Conservation (phyloP, 1,140 invertebrate species). For the Pseudomyrmex flavicornis region DNA sequence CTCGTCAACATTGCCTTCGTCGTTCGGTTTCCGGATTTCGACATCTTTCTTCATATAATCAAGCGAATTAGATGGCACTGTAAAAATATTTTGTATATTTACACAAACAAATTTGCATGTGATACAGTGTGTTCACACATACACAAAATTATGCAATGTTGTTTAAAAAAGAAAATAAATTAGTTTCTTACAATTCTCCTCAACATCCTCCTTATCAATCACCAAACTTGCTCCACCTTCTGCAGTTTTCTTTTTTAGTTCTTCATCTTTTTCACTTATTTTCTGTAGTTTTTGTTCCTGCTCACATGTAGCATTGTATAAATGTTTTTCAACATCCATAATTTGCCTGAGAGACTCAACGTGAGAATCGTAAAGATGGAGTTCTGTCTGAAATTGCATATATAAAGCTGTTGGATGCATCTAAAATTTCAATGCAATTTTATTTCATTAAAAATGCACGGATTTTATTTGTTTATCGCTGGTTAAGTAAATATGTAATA, state of each 20-base stretch:
- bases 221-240: conserved; percentile 38
- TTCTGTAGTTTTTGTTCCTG: conserved; percentile 75
- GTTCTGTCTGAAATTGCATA: conserved; percentile 83
- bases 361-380: conserved; percentile 82
- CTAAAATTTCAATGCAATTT: conserved; percentile 63
- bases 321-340: conserved; percentile 80
- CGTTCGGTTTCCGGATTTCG: conserved; percentile 24
- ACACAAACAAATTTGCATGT: neutral
- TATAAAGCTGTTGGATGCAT: conserved; percentile 82
- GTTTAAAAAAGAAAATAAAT: neutral
- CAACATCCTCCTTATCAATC: conserved; percentile 61
- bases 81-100: conserved; percentile 22
- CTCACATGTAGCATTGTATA: conserved; percentile 77
- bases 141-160: neutral
- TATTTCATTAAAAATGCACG: conserved; percentile 32
- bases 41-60: conserved; percentile 27
- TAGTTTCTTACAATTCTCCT: conserved; percentile 58
- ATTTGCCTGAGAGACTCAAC: conserved; percentile 81
- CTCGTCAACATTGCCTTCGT: conserved; percentile 8
- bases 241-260: conserved; percentile 47
- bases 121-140: too few species aligned
- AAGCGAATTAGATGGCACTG: conserved; percentile 1
- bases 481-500: neutral
- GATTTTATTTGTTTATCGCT: neutral
- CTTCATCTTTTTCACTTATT: conserved; percentile 67